These are phyloP conservation scores for Leptodactylus fallax DNA, from an alignment of 2,797 vertebrate species.

Conservation along the genomic window DNA sequence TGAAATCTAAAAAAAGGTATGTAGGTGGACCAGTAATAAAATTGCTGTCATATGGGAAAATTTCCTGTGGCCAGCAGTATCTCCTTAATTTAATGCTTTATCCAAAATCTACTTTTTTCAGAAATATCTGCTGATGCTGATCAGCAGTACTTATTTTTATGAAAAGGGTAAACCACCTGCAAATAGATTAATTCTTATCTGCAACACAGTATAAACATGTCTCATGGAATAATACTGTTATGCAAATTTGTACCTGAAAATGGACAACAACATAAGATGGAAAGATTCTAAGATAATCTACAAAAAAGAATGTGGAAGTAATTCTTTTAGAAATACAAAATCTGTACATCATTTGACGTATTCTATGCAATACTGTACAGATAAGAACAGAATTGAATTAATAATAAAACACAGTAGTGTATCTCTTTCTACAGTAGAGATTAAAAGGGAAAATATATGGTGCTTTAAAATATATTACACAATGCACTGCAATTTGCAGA, in stretches of 20 bases:
- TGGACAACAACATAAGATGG: background rate
- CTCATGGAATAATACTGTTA: background rate
- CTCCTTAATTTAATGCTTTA: too few species aligned
- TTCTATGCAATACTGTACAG: background rate
- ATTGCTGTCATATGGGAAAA: too few species aligned
- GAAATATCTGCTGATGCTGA: too few species aligned
- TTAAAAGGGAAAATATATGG: background rate
- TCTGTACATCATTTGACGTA: background rate
- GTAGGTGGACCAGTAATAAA: too few species aligned
- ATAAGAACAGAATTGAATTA: background rate
- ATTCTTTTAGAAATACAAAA: background rate
- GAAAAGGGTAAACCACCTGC: too few species aligned
- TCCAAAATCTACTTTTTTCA: too few species aligned
- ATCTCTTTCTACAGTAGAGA: background rate
- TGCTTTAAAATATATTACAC: background rate
- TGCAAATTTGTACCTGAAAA: background rate
- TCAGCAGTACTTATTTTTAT: too few species aligned
- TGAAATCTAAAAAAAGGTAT: too few species aligned
- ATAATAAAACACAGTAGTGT: slow-evolving; percentile 6
- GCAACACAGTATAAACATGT: background rate
- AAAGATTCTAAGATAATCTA: background rate
- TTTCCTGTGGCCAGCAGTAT: too few species aligned
- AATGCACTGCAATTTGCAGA: slow-evolving; percentile 6
- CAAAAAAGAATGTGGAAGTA: background rate
- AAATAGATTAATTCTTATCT: background rate